Percentiles rank a stretch among this genome's conserved stretches.
Conservation (phyloP, 2,113 vertebrate species). For the Crocuta crocuta region DNA sequence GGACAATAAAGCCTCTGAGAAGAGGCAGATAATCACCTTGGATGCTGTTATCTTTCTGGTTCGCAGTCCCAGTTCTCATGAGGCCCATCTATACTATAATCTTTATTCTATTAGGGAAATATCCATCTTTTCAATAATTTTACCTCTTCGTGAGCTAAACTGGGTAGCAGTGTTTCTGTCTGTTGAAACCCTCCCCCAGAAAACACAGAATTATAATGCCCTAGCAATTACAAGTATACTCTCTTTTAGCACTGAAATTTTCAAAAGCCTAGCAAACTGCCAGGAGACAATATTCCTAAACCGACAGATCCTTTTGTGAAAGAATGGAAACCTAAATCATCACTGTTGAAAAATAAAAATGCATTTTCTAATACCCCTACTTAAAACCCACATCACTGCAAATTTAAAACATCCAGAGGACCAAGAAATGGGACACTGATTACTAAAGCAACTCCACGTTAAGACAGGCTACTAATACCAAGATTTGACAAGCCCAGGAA, state of each 20-base stretch:
- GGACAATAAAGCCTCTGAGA: not conserved
- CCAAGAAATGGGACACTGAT: not conserved
- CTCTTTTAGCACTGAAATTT: conserved; percentile 16
- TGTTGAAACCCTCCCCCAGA: not conserved
- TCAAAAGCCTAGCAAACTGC: not conserved
- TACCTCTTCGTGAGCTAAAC: not conserved
- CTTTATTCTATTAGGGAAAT: not conserved
- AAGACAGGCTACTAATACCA: not conserved
- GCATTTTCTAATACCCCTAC: not conserved
- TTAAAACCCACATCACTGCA: conserved; percentile 3
- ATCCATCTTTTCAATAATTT: conserved; percentile 1
- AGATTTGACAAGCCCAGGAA: not conserved
- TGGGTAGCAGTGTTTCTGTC: conserved; percentile 11
- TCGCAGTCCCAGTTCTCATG: not conserved
- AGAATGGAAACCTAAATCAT: conserved; percentile 40
- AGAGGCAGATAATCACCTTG: not conserved
- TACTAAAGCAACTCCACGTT: not conserved
- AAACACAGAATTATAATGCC: not conserved
- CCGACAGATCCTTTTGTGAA: not conserved
- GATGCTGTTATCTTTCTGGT: not conserved
- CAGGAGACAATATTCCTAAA: not conserved
- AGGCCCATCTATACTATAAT: not conserved
- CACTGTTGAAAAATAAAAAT: conserved; percentile 27
- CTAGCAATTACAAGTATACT: conserved; percentile 6
- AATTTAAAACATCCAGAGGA: conserved; percentile 14